Base-by-base conservation (phyloP, 2,797 vertebrate species). In the Anguilla marmorata region DNA sequence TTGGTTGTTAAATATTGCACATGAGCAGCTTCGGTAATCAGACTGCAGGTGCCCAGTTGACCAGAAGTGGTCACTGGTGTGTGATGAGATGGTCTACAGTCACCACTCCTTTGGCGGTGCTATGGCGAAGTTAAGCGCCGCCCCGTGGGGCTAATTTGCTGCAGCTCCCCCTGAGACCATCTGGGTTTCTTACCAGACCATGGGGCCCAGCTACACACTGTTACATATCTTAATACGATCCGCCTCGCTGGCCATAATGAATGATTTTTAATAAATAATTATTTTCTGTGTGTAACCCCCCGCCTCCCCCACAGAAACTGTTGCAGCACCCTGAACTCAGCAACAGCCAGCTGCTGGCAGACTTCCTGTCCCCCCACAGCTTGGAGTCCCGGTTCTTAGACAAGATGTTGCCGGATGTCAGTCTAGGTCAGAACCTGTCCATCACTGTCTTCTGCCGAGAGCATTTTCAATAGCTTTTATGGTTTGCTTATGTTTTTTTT, bases 371-470 rank as follows among this genome's bases (percentile, higher is more conserved):
- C 3, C 98, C 98, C 41, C 96, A 99, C 87, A 98, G 98, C 90
- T 97, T 97, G 91, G 98, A 99, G 95, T 98, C 98, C 89, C 99
- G 99, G 91, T 99, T 99, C 95, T 95, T 97, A 89, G 98, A 99
- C 93, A 99, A 98, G 93, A 99, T 98, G 95, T 92, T 99, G 87
- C 98, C 98, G 48, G 99, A 99, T 88, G 98, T 99, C 89, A 99
- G 99, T 93, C 96, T 99, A 45, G 99, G 99, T 99, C 97, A 41
- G 95, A n/a, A 19, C 72, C 21, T 12, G 33, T 27, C 76, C 80
- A 3, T 52, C 11, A 7, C 7, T 52, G 11, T 30, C 16, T 12
- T 27, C 27, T 69, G 24, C 66, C 24, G 1, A 69, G n/a, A 7
- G 24, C 16, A n/a, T 0, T 33, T 76, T 37, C 0, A 76, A 9